These are phyloP conservation scores for Nasua narica DNA, from an alignment of 2,797 vertebrate species.

Conservation along the genomic window DNA sequence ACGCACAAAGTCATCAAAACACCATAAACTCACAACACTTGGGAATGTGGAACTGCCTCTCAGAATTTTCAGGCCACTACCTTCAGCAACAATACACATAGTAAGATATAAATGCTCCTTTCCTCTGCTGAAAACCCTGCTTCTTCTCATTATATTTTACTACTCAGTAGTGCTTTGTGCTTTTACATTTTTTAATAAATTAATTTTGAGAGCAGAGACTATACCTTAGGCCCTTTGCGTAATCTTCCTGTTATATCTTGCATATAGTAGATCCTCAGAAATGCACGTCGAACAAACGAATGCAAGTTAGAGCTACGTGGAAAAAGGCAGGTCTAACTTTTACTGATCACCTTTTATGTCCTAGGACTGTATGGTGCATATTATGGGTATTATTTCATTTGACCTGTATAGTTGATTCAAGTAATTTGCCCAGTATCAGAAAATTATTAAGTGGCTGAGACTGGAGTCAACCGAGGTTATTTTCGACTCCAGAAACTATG, in stretches of 20 bases:
- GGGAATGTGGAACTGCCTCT: background rate
- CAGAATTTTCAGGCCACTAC: background rate
- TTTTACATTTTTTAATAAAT: background rate
- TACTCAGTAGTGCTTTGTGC: background rate
- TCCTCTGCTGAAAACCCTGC: background rate
- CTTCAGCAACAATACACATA: background rate
- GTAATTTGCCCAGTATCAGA: background rate
- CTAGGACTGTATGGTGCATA: fast-evolving
- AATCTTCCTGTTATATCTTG: background rate
- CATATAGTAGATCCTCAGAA: background rate
- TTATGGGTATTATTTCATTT: conserved; percentile 5
- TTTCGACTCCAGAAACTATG: conserved; percentile 1
- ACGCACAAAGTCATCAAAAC: background rate
- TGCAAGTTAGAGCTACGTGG: background rate
- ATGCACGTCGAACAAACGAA: background rate
- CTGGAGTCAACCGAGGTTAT: background rate
- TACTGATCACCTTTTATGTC: background rate
- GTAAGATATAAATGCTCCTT: background rate
- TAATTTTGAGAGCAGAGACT: background rate
- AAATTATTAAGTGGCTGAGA: conserved; percentile 40
- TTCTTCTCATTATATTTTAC: background rate
- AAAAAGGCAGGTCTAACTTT: background rate
- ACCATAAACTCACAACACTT: background rate
- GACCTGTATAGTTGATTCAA: background rate
- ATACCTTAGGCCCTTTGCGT: background rate